Percentiles rank a stretch among this genome's conserved stretches.
These are phyloP conservation scores for Aphidius ervi DNA, from an alignment of 1,140 invertebrate species.

Conservation along the genomic window DNA sequence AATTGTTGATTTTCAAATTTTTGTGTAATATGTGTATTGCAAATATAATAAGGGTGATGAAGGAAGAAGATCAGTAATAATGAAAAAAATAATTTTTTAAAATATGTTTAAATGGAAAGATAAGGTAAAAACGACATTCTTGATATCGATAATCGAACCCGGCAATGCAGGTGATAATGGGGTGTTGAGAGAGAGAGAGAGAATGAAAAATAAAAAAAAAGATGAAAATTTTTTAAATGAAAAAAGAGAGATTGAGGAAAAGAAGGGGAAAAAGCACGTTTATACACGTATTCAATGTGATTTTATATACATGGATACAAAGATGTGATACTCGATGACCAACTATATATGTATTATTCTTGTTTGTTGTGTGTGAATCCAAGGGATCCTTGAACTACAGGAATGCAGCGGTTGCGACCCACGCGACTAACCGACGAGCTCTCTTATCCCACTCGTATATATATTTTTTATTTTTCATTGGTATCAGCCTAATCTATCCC, in stretches of 20 bases:
- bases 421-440: slow-evolving; percentile 17
- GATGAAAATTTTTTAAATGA: not conserved
- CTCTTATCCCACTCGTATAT: too few species aligned
- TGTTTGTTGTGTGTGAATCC: slow-evolving; percentile 9
- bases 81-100: too few species aligned
- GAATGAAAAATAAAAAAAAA: slow-evolving; percentile 13
- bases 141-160: slow-evolving; percentile 30
- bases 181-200: not conserved
- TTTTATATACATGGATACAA: slow-evolving; percentile 15
- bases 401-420: slow-evolving; percentile 47
- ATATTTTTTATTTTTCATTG: too few species aligned
- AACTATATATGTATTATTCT: too few species aligned
- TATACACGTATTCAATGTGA: slow-evolving; percentile 3
- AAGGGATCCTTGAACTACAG: slow-evolving; percentile 48
- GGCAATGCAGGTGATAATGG: slow-evolving; percentile 10
- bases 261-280: slow-evolving; percentile 12
- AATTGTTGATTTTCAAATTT: too few species aligned
- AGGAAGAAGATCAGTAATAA: not conserved
- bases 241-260: slow-evolving; percentile 10
- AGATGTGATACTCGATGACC: slow-evolving; percentile 15
- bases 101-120: not conserved
- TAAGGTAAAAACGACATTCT: slow-evolving; percentile 22
- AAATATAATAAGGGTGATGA: slow-evolving; percentile 20
- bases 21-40: too few species aligned
- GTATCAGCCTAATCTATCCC: too few species aligned